Conservation (phyloP, 2,797 vertebrate genomes). For the Sphaeramia orbicularis region DNA sequence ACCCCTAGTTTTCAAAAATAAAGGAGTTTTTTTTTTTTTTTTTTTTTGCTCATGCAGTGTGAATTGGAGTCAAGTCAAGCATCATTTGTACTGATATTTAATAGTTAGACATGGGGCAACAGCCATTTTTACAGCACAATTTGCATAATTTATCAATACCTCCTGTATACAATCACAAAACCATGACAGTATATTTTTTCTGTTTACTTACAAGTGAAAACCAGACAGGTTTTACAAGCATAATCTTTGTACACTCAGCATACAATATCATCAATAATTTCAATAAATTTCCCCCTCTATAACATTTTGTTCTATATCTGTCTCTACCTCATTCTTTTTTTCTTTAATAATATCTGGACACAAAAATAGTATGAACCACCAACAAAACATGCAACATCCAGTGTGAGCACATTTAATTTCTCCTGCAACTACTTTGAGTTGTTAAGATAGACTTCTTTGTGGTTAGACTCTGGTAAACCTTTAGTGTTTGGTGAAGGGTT, state of each 20-base stretch:
- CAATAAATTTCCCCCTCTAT: slow-evolving; percentile 74
- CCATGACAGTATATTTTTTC: slow-evolving; percentile 89
- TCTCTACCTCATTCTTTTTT: slow-evolving; percentile 69
- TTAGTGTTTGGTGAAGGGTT: slow-evolving; percentile 70
- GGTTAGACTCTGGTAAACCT: slow-evolving; percentile 74
- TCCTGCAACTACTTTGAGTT: slow-evolving; percentile 86
- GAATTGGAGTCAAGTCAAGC: slow-evolving; percentile 26
- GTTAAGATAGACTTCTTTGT: slow-evolving; percentile 77
- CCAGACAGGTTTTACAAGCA: slow-evolving; percentile 96
- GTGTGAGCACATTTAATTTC: slow-evolving; percentile 92
- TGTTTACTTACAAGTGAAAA: slow-evolving; percentile 95
- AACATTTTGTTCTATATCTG: slow-evolving; percentile 69
- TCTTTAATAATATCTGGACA: slow-evolving; percentile 87
- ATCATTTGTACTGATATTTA: slow-evolving; percentile 93
- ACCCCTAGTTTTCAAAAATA: not conserved
- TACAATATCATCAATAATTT: slow-evolving; percentile 83
- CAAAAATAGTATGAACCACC: slow-evolving; percentile 92
- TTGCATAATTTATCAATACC: slow-evolving; percentile 97
- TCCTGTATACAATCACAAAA: slow-evolving; percentile 99
- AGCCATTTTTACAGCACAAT: slow-evolving; percentile 98
- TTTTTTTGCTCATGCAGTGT: not conserved
- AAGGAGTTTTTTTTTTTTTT: no score
- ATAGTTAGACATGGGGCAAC: slow-evolving; percentile 93
- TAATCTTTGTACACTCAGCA: slow-evolving; percentile 92
- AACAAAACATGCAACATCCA: slow-evolving; percentile 97